phyloP scores from a whole-genome alignment of 2,113 vertebrate genomes.

The Phalacrocorax brasilianus region DNA sequence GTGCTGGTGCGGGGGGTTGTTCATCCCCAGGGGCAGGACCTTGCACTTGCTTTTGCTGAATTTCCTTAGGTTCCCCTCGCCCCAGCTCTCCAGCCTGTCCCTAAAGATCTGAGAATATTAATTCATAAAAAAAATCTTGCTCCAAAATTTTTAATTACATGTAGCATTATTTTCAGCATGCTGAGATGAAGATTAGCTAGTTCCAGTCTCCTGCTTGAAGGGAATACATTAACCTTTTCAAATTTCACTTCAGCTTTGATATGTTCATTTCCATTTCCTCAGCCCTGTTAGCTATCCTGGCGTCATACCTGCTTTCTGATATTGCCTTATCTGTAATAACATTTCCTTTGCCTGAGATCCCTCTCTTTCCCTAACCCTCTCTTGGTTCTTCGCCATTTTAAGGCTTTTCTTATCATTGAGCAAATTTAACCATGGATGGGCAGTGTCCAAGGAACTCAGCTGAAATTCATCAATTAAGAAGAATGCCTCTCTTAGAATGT shows the following conservation, averaged over 20 bases:
- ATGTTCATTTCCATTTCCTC: background rate
- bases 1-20: no score
- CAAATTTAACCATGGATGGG: background rate
- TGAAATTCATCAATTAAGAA: background rate
- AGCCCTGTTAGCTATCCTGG: background rate
- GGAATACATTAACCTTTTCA: background rate
- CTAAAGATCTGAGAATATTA: background rate
- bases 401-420: background rate
- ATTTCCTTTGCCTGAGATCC: background rate
- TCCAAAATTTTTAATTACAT: background rate
- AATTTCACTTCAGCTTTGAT: background rate
- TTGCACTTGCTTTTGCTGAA: no score
- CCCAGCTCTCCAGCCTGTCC: background rate
- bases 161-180: background rate
- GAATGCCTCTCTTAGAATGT: background rate
- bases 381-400: background rate
- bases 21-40: no score
- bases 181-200: accelerated
- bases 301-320: background rate
- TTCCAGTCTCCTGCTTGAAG: background rate
- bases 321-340: background rate
- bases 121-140: background rate
- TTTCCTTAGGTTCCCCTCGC: no score
- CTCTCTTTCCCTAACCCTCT: background rate
- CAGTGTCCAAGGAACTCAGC: background rate